Evolutionary conservation across 1,140 invertebrate species (phyloP), one percentile per base, ranked within the genome.

Genomic region (Thaumetopoea pityocampa): DNA sequence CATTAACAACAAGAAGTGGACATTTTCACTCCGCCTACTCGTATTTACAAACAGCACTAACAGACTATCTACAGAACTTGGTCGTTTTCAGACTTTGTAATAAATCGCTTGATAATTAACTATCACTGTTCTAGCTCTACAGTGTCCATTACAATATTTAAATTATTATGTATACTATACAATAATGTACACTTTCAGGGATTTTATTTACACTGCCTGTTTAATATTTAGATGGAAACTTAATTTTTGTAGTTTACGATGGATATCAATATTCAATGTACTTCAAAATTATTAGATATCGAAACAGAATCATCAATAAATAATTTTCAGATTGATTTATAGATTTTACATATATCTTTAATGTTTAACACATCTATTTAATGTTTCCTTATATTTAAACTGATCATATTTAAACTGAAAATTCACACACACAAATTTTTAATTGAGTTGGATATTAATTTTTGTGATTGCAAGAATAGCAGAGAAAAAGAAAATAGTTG

Each of bases 21-120:
- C 51, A 66, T 44, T 35, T 54, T 66, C 1, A 12, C 20, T 50
- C 54, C 65, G 27, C 48, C 51, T 15, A 40, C 36, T n/a, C n/a
- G 17, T 76, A 78, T 82, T 37, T 81, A 77, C 70, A 74, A 57
- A 66, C 66, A 63, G 29, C 45, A 42, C 50, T 63, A 63, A 36
- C 28, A 55, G 40, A 48, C 52, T 67, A 66, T 68, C 50, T 69
- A 76, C 63, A 74, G 52, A 61, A 54, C 62, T 76, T 76, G 71
- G 71, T 76, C 71, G 67, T 65, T 70, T 56, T 76, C 68, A 76
- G 71, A 76, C 68, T 72, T 76, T 44, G 54, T 41, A 48, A 38
- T 54, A 47, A 40, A 45, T 51, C 14, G 32, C 42, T 40, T 33
- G 37, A 32, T 38, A 37, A 53, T 30, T 15, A 60, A 50, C 43